Conservation (phyloP, 2,797 vertebrate species). For the Parauchenoglanis punctatus region DNA sequence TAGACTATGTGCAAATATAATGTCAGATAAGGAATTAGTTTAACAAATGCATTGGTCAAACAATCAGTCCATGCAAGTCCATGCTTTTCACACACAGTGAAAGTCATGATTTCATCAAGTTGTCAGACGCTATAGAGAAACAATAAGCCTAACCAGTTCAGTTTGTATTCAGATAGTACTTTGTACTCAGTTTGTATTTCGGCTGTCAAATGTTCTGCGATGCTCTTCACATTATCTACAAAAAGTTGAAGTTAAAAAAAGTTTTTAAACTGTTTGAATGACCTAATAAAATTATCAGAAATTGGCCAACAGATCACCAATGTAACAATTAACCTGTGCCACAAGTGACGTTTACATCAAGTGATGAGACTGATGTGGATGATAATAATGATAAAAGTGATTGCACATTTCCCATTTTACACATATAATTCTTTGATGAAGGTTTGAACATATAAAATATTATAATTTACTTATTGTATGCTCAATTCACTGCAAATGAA, state of each 20-base stretch:
- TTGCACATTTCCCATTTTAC: not conserved
- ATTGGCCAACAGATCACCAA: not conserved
- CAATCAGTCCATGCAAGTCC: too few relatives aligned
- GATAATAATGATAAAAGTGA: not conserved
- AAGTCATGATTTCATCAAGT: not conserved
- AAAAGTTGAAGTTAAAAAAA: not conserved
- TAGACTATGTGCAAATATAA: not conserved
- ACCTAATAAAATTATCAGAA: not conserved
- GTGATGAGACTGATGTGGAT: not conserved
- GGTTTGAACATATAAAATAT: not conserved
- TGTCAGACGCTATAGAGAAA: not conserved
- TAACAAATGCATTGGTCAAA: not conserved
- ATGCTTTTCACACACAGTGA: not conserved
- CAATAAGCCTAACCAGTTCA: not conserved
- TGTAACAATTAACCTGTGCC: not conserved
- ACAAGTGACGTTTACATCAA: not conserved
- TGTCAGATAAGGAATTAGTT: not conserved
- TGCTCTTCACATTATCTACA: not conserved
- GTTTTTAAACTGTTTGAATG: not conserved
- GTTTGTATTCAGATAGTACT: not conserved
- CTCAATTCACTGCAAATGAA: not conserved
- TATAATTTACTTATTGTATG: not conserved
- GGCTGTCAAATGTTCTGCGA: not conserved
- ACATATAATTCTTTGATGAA: not conserved
- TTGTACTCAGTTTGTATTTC: too few relatives aligned